Percentiles rank a stretch among this genome's conserved stretches.
Conservation (phyloP, 2,888 invertebrate species). For the Aleiodes alternator region DNA sequence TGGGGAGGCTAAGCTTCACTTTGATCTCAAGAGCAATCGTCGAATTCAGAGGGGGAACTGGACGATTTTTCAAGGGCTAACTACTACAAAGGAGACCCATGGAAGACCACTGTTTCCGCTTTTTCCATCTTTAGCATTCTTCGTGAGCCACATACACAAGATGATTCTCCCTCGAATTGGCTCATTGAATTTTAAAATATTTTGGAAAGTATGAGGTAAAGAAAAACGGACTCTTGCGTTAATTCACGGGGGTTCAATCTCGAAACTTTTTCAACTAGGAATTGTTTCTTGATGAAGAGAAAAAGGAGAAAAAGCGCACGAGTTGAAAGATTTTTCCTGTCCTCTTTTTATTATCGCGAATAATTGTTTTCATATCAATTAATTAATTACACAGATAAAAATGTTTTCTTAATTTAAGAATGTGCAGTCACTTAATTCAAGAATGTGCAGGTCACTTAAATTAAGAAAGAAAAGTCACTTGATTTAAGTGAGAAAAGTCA, state of each 20-base stretch:
- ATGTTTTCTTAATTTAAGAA: too few species aligned
- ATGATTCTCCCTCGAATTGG: slow-evolving; percentile 55
- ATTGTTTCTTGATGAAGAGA: slow-evolving; percentile 1
- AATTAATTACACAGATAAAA: too few species aligned
- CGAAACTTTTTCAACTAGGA: slow-evolving; percentile 20
- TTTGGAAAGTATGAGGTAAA: slow-evolving; percentile 34
- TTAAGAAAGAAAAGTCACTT: too few species aligned
- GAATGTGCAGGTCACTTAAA: too few species aligned
- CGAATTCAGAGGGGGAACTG: slow-evolving; percentile 56
- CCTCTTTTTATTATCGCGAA: background rate
- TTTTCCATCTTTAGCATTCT: slow-evolving; percentile 44
- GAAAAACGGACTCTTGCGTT: slow-evolving; percentile 10
- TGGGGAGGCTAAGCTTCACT: slow-evolving; percentile 52
- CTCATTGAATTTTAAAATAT: slow-evolving; percentile 65
- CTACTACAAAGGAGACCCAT: slow-evolving; percentile 61
- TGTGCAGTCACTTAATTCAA: too few species aligned
- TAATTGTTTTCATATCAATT: background rate
- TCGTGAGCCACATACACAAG: slow-evolving; percentile 53
- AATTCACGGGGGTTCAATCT: slow-evolving; percentile 12
- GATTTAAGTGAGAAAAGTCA: too few species aligned
- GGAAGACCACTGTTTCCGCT: slow-evolving; percentile 51
- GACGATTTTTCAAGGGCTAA: slow-evolving; percentile 53
- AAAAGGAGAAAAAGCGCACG: background rate
- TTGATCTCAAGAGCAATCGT: slow-evolving; percentile 61
- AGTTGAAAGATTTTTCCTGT: background rate